A percentile compares a stretch with the other conserved stretches of the same genome.
These are phyloP conservation scores for Acanthosepion lycidas DNA, from an alignment of 2,888 invertebrate species.

Conservation along the genomic window DNA sequence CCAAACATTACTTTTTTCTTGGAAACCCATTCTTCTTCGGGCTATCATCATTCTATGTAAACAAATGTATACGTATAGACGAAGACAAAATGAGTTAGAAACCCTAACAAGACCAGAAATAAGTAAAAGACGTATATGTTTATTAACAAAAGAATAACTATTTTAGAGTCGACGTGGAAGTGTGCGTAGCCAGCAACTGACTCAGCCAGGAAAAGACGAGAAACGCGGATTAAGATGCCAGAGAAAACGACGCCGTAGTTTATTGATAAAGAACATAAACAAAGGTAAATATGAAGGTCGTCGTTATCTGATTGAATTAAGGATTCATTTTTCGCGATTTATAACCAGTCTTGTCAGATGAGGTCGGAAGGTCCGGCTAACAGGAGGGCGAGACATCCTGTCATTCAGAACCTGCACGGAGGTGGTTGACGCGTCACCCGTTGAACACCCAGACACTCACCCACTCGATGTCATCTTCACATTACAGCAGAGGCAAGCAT, in stretches of 20 bases:
- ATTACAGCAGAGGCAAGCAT: not conserved
- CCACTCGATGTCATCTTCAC: not conserved
- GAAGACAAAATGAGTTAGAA: too few relatives aligned
- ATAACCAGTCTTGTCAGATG: not conserved
- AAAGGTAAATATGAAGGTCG: constrained; percentile 23
- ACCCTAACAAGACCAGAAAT: too few relatives aligned
- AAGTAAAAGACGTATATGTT: too few relatives aligned
- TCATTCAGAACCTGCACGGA: not conserved
- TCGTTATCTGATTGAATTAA: not conserved
- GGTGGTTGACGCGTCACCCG: not conserved
- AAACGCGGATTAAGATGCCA: not conserved
- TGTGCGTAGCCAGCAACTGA: not conserved
- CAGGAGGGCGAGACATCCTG: not conserved
- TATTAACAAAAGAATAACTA: too few relatives aligned
- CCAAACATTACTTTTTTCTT: too few relatives aligned
- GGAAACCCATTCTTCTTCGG: too few relatives aligned
- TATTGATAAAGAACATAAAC: not conserved
- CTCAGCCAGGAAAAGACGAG: not conserved
- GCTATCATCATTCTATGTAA: too few relatives aligned
- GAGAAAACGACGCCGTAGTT: not conserved
- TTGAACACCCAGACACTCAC: not conserved
- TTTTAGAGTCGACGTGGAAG: too few relatives aligned
- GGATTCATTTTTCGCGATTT: not conserved
- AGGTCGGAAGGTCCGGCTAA: not conserved
- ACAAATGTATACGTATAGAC: too few relatives aligned